Conservation (phyloP, 2,888 invertebrate species). For the Dryobotodes eremita region DNA sequence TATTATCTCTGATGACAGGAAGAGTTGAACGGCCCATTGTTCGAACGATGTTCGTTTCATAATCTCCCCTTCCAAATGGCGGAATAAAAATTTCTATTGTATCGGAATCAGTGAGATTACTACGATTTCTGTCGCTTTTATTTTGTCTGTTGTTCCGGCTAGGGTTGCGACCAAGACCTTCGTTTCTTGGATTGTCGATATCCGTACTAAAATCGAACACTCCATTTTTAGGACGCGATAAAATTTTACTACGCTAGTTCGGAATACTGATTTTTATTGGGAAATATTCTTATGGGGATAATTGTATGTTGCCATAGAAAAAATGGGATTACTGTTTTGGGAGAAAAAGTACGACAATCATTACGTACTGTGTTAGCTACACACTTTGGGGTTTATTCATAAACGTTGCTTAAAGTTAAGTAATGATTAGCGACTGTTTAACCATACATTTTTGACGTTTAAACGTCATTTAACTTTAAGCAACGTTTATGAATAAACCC, state of each 20-base stretch:
- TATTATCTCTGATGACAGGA: conserved; percentile 78
- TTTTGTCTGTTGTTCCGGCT: conserved; percentile 55
- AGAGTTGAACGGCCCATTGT: conserved; percentile 76
- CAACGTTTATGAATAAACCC: no score
- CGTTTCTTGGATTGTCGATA: conserved; percentile 65
- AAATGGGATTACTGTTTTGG: conserved; percentile 47
- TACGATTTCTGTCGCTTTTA: conserved; percentile 61
- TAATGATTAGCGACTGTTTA: no score
- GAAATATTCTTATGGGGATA: conserved; percentile 64
- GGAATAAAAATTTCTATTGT: conserved; percentile 71
- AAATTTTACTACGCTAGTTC: conserved; percentile 71
- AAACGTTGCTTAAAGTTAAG: no score
- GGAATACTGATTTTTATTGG: conserved; percentile 67
- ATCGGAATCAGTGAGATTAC: conserved; percentile 65
- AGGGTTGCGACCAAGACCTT: conserved; percentile 46
- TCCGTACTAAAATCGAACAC: conserved; percentile 63
- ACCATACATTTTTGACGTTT: no score
- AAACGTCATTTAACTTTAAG: no score
- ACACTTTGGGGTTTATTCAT: no score
- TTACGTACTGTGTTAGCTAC: not conserved
- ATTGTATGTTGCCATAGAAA: conserved; percentile 63
- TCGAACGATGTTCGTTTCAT: conserved; percentile 68
- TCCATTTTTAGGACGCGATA: conserved; percentile 71
- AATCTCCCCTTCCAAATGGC: conserved; percentile 57
- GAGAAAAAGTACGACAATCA: not conserved